Conservation (phyloP, 2,888 invertebrate genomes). For the Amphipoea lucens region DNA sequence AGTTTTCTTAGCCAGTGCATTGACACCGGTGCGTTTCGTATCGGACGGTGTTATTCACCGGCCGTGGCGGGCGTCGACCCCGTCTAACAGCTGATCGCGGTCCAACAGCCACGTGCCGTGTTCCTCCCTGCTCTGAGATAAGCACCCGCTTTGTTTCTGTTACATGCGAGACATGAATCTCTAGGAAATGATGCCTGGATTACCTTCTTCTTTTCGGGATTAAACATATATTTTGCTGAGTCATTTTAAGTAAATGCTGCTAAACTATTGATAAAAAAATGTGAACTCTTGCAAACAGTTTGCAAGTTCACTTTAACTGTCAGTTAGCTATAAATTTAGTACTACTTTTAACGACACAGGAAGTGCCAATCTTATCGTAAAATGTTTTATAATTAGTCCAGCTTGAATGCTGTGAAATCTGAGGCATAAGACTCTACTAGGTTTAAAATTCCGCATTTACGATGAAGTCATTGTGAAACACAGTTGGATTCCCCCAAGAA, state of each 20-base stretch:
- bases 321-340: background rate
- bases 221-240: conserved; percentile 2
- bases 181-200: background rate
- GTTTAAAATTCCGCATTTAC: conserved; percentile 5
- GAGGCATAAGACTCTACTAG: background rate
- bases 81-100: conserved; percentile 78
- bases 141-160: conserved; percentile 60
- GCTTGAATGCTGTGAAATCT: background rate
- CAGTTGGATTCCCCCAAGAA: conserved; percentile 15
- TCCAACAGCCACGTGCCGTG: conserved; percentile 74
- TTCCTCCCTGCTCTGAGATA: conserved; percentile 58
- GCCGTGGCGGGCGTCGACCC: conserved; percentile 75
- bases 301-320: background rate
- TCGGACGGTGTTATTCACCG: conserved; percentile 74
- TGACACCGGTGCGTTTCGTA: conserved; percentile 74
- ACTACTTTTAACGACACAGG: background rate
- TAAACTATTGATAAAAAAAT: too few species aligned
- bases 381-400: conserved; percentile 11
- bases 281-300: background rate
- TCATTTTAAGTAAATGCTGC: background rate
- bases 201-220: conserved; percentile 22
- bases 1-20: conserved; percentile 71
- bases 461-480: background rate
- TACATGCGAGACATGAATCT: conserved; percentile 21
- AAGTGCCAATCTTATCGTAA: background rate